Base-by-base conservation (phyloP, 2,113 vertebrate genomes). In the Arothron firmamentum region DNA sequence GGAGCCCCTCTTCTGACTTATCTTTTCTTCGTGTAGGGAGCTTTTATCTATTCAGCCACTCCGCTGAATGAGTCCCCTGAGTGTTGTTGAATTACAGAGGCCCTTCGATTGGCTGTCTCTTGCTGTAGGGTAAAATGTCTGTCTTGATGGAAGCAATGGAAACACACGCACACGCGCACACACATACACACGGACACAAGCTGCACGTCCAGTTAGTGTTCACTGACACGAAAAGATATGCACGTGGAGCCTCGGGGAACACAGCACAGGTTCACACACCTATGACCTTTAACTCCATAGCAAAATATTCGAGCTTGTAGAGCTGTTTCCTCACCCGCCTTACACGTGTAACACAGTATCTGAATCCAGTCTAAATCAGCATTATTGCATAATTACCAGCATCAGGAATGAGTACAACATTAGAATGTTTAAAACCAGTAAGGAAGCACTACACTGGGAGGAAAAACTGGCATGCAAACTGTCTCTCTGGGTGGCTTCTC, bases 81-180 rank as follows among this genome's bases (percentile, higher is more conserved):
- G 83, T 0, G 34, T 17, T 65, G 70, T 75, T 55, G 67, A 42
- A 20, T 82, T 78, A 85, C 74, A n/a, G 28, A n/a, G 55, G 52
- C 67, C 34, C 13, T 59, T 78, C 72, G 65, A 80, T 82, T 66
- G 58, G 38, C 66, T 70, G 83, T 80, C 72, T 68, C 59, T 56
- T 41, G 19, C 64, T 50, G 17, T 74, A 52, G 57, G n/a, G 53
- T 58, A 52, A 77, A 67, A 76, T 3, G 67, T 80, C 75, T 16
- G 72, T 85, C 75, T 68, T 49, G 45, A 60, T 56, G 64, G 61
- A 59, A 28, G 43, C 28, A 7, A 52, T 19, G 9, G 0, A 49
- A 42, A 54, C 58, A 62, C 34, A 41, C 16, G 20, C 25, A 19
- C 59, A 19, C 53, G 45, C 66, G 16, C 20, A 52, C 25, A 46